Conservation (phyloP, 2,888 invertebrate genomes). For the Pachymerium ferrugineum region DNA sequence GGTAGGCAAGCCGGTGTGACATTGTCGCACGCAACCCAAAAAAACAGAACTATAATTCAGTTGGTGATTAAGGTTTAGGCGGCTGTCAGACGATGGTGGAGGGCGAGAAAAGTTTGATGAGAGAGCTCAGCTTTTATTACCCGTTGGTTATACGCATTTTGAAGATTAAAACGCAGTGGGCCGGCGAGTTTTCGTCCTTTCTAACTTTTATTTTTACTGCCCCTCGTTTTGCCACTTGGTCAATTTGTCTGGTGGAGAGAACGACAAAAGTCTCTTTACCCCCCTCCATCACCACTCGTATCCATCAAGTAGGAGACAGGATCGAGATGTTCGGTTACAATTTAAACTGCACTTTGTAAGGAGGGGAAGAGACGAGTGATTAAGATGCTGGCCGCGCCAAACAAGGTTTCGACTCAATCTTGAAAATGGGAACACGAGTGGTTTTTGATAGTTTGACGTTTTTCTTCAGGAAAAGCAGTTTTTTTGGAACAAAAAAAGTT, state of each 20-base stretch:
- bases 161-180: constrained; percentile 8
- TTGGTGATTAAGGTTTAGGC: not conserved
- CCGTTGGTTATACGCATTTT: constrained; percentile 18
- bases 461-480: not conserved
- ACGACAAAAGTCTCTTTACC: too few species aligned
- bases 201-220: constrained; percentile 17
- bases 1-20: too few species aligned
- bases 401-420: constrained; percentile 21
- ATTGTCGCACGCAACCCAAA: not conserved
- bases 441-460: not conserved
- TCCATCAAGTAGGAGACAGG: not conserved
- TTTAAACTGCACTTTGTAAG: constrained; percentile 9
- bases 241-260: constrained; percentile 1
- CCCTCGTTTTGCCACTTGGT: not conserved
- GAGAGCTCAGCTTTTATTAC: not conserved
- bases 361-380: not conserved
- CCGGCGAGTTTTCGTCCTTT: not conserved
- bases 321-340: constrained; percentile 6
- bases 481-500: not conserved
- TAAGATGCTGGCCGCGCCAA: not conserved
- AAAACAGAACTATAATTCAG: constrained; percentile 11
- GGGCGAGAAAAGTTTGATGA: constrained; percentile 21
- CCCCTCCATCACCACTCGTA: constrained; percentile 9
- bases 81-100: constrained; percentile 21
- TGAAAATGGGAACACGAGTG: not conserved